phyloP scores from a whole-genome alignment of 2,888 invertebrate species.

The Scrobipalpa costella region DNA sequence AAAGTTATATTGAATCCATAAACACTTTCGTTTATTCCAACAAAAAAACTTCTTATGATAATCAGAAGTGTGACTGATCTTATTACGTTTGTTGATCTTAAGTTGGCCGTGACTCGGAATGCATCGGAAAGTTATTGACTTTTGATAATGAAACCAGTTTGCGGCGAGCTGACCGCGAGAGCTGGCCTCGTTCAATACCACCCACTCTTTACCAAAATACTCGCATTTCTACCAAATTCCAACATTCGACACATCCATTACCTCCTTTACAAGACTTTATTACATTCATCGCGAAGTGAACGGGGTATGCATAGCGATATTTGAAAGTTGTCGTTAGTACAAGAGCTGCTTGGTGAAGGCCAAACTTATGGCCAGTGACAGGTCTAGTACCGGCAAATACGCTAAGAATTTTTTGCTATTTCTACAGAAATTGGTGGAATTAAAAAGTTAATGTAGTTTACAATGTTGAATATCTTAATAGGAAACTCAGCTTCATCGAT shows the following conservation, averaged over 20 bases:
- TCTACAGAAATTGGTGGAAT: constrained; percentile 47
- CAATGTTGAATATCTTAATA: constrained; percentile 12
- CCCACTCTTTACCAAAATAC: constrained; percentile 51
- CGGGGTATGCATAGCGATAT: constrained; percentile 52
- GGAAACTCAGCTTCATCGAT: background rate
- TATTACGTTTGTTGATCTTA: constrained; percentile 58
- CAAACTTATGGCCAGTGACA: constrained; percentile 60
- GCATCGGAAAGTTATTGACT: constrained; percentile 81
- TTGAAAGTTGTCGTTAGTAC: constrained; percentile 33
- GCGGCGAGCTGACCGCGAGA: constrained; percentile 72
- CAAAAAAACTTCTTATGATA: background rate
- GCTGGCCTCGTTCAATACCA: constrained; percentile 75
- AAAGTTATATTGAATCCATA: background rate
- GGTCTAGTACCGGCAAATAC: constrained; percentile 48
- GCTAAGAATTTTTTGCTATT: constrained; percentile 43
- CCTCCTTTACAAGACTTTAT: constrained; percentile 40
- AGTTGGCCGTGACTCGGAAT: constrained; percentile 76
- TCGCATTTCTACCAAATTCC: constrained; percentile 41
- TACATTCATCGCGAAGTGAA: constrained; percentile 29
- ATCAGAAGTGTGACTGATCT: constrained; percentile 37
- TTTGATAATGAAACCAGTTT: constrained; percentile 81
- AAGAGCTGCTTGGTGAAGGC: constrained; percentile 43
- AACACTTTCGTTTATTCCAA: background rate
- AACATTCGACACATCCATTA: constrained; percentile 50
- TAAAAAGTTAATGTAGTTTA: constrained; percentile 35